Evolutionary conservation across 2,797 vertebrate genomes (phyloP).

Genomic region (Epinephelus malabaricus): DNA sequence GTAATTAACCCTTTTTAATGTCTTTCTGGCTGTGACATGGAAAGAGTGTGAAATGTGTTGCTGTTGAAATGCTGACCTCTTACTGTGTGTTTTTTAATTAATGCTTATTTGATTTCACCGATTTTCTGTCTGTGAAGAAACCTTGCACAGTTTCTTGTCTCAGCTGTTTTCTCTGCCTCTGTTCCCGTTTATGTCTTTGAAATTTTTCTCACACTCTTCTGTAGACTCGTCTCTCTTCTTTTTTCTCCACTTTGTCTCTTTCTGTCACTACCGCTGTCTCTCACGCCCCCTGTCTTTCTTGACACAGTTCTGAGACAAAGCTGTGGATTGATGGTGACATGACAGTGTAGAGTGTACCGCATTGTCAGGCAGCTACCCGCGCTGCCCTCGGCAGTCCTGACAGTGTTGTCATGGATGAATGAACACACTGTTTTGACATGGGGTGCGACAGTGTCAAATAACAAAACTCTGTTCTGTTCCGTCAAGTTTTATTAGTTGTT

Average conservation of each 20-base stretch:
- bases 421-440: conserved; percentile 73
- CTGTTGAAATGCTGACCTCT: conserved; percentile 26
- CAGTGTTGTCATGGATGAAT: conserved; percentile 78
- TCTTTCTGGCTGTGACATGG: conserved; percentile 17
- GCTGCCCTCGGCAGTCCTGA: conserved; percentile 76
- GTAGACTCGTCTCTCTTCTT: conserved; percentile 1
- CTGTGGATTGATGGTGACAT: conserved; percentile 74
- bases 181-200: not conserved
- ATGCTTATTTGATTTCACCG: not conserved
- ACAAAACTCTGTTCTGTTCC: conserved; percentile 60
- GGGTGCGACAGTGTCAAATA: conserved; percentile 70
- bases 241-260: conserved; percentile 42
- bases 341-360: conserved; percentile 66
- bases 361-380: conserved; percentile 69
- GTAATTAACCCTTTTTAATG: conserved; percentile 31
- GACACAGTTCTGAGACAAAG: conserved; percentile 70
- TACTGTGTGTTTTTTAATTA: not conserved
- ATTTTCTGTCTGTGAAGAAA: not conserved
- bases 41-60: not conserved
- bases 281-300: conserved; percentile 45
- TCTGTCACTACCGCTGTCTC: conserved; percentile 39
- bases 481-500: conserved; percentile 57
- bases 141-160: not conserved
- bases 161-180: not conserved
- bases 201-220: not conserved